phyloP scores from a whole-genome alignment of 2,113 vertebrate species.

The Microcebus griseorufus region DNA sequence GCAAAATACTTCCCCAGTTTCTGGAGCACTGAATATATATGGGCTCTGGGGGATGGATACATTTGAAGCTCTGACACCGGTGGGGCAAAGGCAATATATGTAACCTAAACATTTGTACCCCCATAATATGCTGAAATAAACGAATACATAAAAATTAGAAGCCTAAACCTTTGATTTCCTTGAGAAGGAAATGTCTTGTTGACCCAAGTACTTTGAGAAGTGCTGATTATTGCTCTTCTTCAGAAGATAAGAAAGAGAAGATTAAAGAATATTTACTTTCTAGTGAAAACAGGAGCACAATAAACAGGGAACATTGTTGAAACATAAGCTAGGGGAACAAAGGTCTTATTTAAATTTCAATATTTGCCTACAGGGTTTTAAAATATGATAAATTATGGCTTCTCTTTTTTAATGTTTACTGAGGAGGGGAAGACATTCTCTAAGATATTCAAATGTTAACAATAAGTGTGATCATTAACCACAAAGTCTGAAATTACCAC shows the following conservation, averaged over 20 bases:
- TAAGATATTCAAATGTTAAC: slow-evolving; percentile 50
- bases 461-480: slow-evolving; percentile 40
- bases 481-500: slow-evolving; percentile 18
- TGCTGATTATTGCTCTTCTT: background rate
- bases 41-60: background rate
- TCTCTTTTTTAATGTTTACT: slow-evolving; percentile 37
- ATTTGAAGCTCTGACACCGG: too few relatives aligned
- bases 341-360: slow-evolving; percentile 51
- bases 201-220: background rate
- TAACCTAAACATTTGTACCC: too few relatives aligned
- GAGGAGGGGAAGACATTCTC: background rate
- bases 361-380: slow-evolving; percentile 47
- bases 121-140: too few relatives aligned
- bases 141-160: background rate
- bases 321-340: slow-evolving; percentile 19
- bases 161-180: background rate
- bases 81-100: too few relatives aligned
- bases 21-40: background rate
- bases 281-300: background rate
- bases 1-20: background rate
- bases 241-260: background rate
- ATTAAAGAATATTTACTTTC: slow-evolving; percentile 27
- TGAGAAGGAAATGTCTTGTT: background rate
- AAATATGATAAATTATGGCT: slow-evolving; percentile 45
- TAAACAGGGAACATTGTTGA: slow-evolving; percentile 11